Conservation (phyloP, 2,888 invertebrate species). For the Stenurella melanura region DNA sequence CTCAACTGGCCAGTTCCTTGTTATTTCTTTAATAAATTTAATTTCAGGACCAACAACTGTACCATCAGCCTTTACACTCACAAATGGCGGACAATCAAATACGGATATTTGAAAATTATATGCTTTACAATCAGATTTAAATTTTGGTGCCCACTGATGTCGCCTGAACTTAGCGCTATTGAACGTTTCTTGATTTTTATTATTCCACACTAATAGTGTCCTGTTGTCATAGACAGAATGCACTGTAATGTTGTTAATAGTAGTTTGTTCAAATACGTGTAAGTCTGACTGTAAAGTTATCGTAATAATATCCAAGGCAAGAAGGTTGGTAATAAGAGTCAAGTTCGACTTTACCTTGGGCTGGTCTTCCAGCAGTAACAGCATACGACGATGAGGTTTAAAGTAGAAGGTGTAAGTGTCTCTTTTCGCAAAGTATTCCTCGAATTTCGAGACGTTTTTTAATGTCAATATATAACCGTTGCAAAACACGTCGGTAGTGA, state of each 20-base stretch:
- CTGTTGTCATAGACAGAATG: constrained; percentile 16
- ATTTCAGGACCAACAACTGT: constrained; percentile 28
- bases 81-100: constrained; percentile 31
- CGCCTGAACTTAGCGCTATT: constrained; percentile 12
- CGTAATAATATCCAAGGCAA: constrained; percentile 14
- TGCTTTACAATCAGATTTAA: background rate
- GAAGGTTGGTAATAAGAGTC: constrained; percentile 4
- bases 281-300: background rate
- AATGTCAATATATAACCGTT: constrained; percentile 21
- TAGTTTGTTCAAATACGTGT: background rate
- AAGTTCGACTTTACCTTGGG: background rate
- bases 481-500: constrained; percentile 15
- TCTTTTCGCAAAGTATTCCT: constrained; percentile 18
- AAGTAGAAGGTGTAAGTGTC: constrained; percentile 14
- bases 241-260: background rate
- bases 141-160: constrained; percentile 18
- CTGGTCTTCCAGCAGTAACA: constrained; percentile 2
- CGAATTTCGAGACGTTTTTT: background rate
- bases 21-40: constrained; percentile 29
- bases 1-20: constrained; percentile 37
- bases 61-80: background rate
- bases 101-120: background rate
- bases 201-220: constrained; percentile 20
- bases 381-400: constrained; percentile 22
- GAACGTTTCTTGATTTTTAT: background rate